phyloP scores from a whole-genome alignment of 2,113 vertebrate genomes.

The Leptosomus discolor region DNA sequence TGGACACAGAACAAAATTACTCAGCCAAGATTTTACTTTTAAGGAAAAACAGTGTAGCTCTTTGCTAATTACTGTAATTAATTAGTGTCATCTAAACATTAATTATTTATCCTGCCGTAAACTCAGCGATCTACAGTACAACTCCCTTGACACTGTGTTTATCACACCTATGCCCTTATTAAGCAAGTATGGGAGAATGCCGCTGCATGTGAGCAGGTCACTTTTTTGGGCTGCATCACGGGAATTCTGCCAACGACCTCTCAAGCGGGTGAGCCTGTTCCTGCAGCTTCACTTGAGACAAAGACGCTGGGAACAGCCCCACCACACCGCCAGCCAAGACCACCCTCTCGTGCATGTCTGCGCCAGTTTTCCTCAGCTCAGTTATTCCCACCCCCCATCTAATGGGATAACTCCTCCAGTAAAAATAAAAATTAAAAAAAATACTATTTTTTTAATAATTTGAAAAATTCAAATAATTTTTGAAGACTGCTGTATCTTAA shows the following conservation, averaged over 20 bases:
- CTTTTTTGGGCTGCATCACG: background rate
- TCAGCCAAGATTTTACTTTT: background rate
- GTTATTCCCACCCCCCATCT: background rate
- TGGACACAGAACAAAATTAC: background rate
- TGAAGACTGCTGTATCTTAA: background rate
- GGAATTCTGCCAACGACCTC: background rate
- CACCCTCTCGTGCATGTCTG: background rate
- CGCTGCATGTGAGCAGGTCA: accelerated
- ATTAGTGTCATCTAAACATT: conserved; percentile 19
- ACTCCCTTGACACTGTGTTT: background rate
- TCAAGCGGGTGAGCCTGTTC: accelerated
- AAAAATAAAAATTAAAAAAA: background rate
- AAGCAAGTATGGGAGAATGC: background rate
- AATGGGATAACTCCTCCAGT: background rate
- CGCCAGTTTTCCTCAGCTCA: background rate
- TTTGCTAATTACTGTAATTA: conserved; percentile 16
- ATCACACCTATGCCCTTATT: background rate
- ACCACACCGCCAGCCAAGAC: background rate
- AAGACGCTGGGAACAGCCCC: background rate
- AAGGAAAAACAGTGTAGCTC: background rate
- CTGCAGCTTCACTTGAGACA: background rate
- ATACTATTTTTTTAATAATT: too few species aligned
- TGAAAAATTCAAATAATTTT: too few species aligned
- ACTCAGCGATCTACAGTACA: background rate
- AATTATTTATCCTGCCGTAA: conserved; percentile 47